Conservation (phyloP, 2,888 invertebrate genomes). For the Cyaniris semiargus region DNA sequence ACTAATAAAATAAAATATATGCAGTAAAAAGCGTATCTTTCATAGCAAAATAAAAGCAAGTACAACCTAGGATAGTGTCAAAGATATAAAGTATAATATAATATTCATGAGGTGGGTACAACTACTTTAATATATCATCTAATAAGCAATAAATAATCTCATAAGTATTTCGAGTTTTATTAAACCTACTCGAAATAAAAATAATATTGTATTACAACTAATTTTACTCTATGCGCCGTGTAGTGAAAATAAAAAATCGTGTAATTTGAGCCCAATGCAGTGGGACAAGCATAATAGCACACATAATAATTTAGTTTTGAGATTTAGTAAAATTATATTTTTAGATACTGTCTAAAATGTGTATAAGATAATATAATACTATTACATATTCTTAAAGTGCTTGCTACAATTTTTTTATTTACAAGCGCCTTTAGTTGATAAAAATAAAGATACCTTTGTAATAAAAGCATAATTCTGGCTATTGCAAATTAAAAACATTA, state of each 20-base stretch:
- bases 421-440: neutral
- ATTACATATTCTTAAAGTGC: too few relatives aligned
- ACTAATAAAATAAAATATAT: neutral
- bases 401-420: neutral
- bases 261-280: neutral
- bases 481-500: neutral
- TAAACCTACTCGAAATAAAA: neutral
- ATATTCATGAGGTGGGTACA: neutral
- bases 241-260: neutral
- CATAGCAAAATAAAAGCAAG: neutral
- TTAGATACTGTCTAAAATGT: neutral
- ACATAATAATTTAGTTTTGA: too few relatives aligned
- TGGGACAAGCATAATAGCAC: too few relatives aligned
- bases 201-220: neutral
- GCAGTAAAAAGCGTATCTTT: neutral
- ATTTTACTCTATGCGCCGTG: neutral
- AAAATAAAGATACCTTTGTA: neutral
- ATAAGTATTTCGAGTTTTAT: neutral
- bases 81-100: neutral
- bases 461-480: conserved; percentile 1
- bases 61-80: neutral
- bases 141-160: neutral
- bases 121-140: neutral
- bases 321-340: too few relatives aligned
- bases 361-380: neutral